These are phyloP conservation scores for Mastomys natalensis DNA, from an alignment of 2,113 vertebrate genomes.

Conservation along the genomic window DNA sequence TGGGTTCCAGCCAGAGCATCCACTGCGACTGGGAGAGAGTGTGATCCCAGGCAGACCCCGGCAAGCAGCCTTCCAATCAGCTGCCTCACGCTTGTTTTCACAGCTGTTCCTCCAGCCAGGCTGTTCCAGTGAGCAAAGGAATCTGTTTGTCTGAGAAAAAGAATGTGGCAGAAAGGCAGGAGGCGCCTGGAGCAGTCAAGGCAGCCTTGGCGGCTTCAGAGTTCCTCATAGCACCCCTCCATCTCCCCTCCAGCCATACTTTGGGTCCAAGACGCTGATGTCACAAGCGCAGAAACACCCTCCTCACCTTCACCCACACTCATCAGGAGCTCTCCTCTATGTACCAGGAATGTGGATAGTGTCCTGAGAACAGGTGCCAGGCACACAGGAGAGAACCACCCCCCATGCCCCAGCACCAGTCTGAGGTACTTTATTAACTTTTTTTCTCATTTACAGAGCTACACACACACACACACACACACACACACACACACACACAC, in stretches of 20 bases:
- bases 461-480: background rate
- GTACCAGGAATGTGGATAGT: conserved; percentile 18
- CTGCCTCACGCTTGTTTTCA: conserved; percentile 85
- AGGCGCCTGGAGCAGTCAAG: conserved; percentile 47
- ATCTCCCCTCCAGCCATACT: conserved; percentile 24
- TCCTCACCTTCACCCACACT: background rate
- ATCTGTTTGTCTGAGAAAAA: conserved; percentile 80
- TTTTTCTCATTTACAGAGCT: conserved; percentile 28
- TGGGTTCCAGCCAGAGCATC: conserved; percentile 65
- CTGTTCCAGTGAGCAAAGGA: conserved; percentile 79
- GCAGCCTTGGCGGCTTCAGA: conserved; percentile 37
- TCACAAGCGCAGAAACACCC: conserved; percentile 32
- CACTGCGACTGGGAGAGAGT: conserved; percentile 40
- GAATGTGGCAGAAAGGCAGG: conserved; percentile 68
- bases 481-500: background rate
- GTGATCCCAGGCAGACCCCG: conserved; percentile 57
- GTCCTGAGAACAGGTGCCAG: conserved; percentile 17
- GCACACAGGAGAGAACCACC: background rate
- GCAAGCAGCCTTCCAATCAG: conserved; percentile 79
- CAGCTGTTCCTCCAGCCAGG: conserved; percentile 82
- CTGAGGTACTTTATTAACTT: conserved; percentile 53
- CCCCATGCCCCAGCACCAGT: background rate
- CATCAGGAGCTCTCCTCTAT: background rate
- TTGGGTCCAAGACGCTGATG: conserved; percentile 32
- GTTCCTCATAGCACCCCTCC: background rate